These are phyloP conservation scores for Lutjanus erythropterus DNA, from an alignment of 2,113 vertebrate species.

Conservation along the genomic window DNA sequence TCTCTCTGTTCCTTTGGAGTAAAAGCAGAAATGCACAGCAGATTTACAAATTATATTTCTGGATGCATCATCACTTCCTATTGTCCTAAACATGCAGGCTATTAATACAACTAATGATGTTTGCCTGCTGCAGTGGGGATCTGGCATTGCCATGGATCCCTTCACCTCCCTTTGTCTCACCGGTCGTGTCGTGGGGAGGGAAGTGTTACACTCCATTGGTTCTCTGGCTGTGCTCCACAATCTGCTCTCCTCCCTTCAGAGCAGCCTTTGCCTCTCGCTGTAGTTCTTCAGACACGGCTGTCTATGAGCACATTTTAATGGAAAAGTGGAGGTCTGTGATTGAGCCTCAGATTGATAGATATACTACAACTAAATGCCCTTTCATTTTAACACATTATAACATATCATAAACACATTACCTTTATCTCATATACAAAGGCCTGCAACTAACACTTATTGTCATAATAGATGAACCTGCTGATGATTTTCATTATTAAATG, in stretches of 20 bases:
- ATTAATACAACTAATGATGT: constrained; percentile 37
- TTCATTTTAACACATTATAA: constrained; percentile 2
- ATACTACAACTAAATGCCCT: not conserved
- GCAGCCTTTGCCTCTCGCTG: constrained; percentile 16
- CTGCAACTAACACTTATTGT: too few species aligned
- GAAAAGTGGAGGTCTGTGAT: not conserved
- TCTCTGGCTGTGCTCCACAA: constrained; percentile 44
- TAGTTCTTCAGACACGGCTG: constrained; percentile 1
- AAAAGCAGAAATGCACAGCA: not conserved
- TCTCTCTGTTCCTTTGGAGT: not conserved
- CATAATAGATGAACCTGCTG: too few species aligned
- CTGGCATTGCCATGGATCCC: constrained; percentile 27
- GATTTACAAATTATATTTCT: not conserved
- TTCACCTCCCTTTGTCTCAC: constrained; percentile 50
- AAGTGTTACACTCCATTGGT: constrained; percentile 40
- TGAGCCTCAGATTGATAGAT: constrained; percentile 22
- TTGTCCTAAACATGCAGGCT: constrained; percentile 12
- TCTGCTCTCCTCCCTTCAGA: constrained; percentile 22
- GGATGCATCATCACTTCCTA: not conserved
- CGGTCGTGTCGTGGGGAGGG: constrained; percentile 80
- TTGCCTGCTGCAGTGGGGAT: constrained; percentile 26
- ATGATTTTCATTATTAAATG: too few species aligned
- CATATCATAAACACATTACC: not conserved
- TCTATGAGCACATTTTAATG: constrained; percentile 15
- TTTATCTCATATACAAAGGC: not conserved